These are phyloP conservation scores for Planiliza haematocheilus DNA, from an alignment of 2,113 vertebrate genomes.

Conservation along the genomic window DNA sequence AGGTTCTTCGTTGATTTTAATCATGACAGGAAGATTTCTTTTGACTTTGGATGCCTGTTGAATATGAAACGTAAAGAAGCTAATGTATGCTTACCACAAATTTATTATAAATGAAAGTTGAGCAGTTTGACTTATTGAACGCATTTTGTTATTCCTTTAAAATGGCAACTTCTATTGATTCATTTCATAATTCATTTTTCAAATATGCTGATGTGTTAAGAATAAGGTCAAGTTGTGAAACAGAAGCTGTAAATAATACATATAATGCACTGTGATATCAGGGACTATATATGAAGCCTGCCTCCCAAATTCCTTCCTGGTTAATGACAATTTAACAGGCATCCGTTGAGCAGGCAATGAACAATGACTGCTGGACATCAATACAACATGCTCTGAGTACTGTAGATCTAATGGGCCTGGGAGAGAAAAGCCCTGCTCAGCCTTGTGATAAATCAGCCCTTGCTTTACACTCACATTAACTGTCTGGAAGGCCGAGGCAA, in stretches of 20 bases:
- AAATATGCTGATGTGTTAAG: neutral
- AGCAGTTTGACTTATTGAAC: no score
- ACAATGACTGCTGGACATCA: constrained; percentile 50
- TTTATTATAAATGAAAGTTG: no score
- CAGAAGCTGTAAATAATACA: neutral
- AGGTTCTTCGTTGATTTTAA: no score
- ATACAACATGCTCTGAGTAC: constrained; percentile 57
- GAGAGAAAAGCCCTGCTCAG: constrained; percentile 30
- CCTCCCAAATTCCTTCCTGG: constrained; percentile 24
- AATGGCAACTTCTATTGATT: no score
- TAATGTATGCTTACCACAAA: no score
- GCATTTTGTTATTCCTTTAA: no score
- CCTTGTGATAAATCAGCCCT: constrained; percentile 57
- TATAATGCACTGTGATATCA: neutral
- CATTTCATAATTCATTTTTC: neutral
- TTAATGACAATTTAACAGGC: constrained; percentile 35
- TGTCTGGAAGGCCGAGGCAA: constrained; percentile 33
- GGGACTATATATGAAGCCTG: neutral
- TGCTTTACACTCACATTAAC: constrained; percentile 52
- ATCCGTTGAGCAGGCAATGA: constrained; percentile 37
- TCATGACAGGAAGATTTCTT: no score
- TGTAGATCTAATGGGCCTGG: constrained; percentile 64
- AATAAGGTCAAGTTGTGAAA: neutral
- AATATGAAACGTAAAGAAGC: no score
- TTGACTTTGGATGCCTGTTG: no score